Base-by-base conservation (phyloP, 2,888 invertebrate genomes). In the Rhabditoides inermis region DNA sequence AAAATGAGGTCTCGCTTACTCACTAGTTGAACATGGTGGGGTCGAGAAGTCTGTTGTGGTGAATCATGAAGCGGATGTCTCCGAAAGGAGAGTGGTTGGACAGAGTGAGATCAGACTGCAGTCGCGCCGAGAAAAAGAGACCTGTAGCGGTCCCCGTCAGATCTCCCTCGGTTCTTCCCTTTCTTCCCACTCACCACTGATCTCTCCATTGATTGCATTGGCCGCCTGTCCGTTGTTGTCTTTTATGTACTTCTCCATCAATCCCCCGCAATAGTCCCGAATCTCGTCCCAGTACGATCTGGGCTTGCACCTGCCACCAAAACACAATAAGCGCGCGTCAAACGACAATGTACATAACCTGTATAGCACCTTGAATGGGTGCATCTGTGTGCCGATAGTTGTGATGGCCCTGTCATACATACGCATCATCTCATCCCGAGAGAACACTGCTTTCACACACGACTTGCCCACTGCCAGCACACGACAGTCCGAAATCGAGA, bases 121-220 rank as follows among this genome's bases (percentile, higher is more conserved):
- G 58, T n/a, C 68, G 59, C 5, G 73, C 68, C 22, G 73, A 70
- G 61, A 77, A 77, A 60, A 77, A 77, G 25, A 77, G 56, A 12
- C 76, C 75, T 53, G 55, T 22, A 47, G 68, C n/a, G n/a, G n/a
- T n/a, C n/a, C n/a, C n/a, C n/a, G n/a, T n/a, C n/a, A 32, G 15
- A 32, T 32, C n/a, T n/a, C n/a, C n/a, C n/a, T n/a, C n/a, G n/a
- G n/a, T n/a, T n/a, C n/a, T n/a, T n/a, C n/a, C n/a, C n/a, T n/a
- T n/a, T n/a, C n/a, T n/a, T n/a, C n/a, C n/a, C n/a, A 28, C 35
- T 5, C 36, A 65, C 65, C 69, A 26, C 53, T 51, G 22, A 70
- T 61, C n/a, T 53, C 53, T 7, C 68, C 70, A 47, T 73, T 73
- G 45, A 72, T 70, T 15, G 63, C 53, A 46, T 71, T 71, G 15